A percentile compares a stretch with the other conserved stretches of the same genome.
phyloP scores from a whole-genome alignment of 92 coral and sea anemone species.

The Bergia sp. region DNA sequence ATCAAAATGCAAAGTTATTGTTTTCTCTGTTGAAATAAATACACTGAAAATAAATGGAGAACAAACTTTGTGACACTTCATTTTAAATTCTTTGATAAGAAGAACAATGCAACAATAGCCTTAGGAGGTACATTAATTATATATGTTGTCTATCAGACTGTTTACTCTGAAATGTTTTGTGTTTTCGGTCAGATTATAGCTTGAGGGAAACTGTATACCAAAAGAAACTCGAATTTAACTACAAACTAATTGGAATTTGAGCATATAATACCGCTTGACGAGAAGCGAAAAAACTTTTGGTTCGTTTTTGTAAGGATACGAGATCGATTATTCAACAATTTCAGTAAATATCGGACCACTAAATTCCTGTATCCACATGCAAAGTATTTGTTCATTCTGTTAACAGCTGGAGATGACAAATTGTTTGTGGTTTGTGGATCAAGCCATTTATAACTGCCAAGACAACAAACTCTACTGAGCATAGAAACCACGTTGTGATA shows the following conservation, averaged over 20 bases:
- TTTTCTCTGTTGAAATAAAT: background rate
- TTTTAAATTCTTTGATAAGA: background rate
- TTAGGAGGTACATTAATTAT: background rate
- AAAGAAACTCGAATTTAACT: background rate
- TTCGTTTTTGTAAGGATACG: background rate
- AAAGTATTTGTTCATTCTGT: background rate
- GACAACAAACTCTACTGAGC: background rate
- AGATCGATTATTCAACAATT: background rate
- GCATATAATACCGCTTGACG: background rate
- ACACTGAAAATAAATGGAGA: background rate
- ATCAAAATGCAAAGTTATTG: background rate
- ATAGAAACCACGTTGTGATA: background rate
- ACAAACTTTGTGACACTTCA: background rate
- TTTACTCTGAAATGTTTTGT: background rate
- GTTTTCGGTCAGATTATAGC: background rate
- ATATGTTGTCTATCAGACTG: background rate
- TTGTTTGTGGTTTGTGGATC: background rate
- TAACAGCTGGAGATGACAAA: background rate
- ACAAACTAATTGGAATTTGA: background rate
- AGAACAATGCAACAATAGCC: background rate
- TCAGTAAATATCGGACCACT: background rate
- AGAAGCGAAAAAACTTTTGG: background rate
- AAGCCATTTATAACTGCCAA: background rate
- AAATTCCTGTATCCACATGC: background rate
- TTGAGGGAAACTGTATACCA: background rate